Evolutionary conservation across 2,113 vertebrate genomes (phyloP), one percentile per base, ranked within the genome.

Genomic region (Eulemur rufifrons): DNA sequence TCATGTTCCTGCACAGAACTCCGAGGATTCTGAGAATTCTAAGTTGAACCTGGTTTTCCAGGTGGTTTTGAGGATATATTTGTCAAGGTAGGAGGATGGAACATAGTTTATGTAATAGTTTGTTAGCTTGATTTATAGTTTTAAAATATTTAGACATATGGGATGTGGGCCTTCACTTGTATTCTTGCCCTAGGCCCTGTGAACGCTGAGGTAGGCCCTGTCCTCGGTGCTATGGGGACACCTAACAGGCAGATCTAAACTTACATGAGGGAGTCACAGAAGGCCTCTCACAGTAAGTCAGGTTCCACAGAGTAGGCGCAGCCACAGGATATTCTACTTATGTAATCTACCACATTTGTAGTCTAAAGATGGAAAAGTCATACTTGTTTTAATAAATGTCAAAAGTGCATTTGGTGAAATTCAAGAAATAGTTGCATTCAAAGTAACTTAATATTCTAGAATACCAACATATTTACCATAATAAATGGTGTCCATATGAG

Each of bases 111-210:
- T 94, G 84, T 87, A 76, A 61, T 54, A 11, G 21, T 82, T 78
- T 94, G 45, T 61, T 93, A 71, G 18, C 29, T 82, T 93, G 54
- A 74, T 89, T 92, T 91, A 61, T 39, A 71, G 37, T 83, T 96
- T 96, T 42, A 94, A 91, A 92, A 69, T 92, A 92, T 85, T 94
- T 95, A 95, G 37, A 87, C 39, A 78, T 91, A 94, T 45, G 64
- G 50, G 32, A 61, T 85, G 59, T 84, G 68, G 71, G 64, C n/a
- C 54, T 91, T 77, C 59, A 14, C 88, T 94, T 81, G 37, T 77
- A 50, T 88, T 92, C 93, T 93, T 94, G 37, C 21, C 73, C 37
- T 34, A 32, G 50, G 18, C n/a, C 74, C 56, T 89, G 47, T 10
- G 91, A 68, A 78, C 83, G 29, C 23, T 93, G 61, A 23, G 23